These are phyloP conservation scores for Drosophila orosa DNA, from an alignment of 1,140 invertebrate genomes.

Conservation along the genomic window DNA sequence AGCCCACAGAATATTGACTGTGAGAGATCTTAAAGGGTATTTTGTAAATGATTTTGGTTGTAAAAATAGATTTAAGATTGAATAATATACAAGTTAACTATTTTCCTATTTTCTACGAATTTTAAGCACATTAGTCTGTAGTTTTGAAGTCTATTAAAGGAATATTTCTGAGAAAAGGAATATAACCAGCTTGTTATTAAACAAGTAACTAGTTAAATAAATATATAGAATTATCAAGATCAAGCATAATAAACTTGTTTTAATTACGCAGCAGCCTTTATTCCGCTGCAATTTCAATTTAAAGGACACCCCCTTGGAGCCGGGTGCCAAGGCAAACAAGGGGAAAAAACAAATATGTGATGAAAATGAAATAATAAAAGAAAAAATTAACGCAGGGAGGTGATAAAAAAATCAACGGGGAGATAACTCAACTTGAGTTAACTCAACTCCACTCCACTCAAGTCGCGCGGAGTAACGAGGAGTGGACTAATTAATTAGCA, in stretches of 20 bases:
- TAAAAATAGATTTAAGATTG: too few species aligned
- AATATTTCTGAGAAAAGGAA: rapidly evolving
- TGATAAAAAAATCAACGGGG: conserved; percentile 1
- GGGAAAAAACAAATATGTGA: conserved; percentile 35
- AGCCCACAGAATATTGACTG: too few species aligned
- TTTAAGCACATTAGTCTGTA: too few species aligned
- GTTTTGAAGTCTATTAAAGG: too few species aligned
- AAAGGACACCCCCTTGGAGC: neutral
- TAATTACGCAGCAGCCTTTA: neutral
- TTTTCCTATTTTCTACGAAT: too few species aligned
- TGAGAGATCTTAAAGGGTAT: too few species aligned
- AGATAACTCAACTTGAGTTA: conserved; percentile 42
- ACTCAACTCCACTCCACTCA: conserved; percentile 46
- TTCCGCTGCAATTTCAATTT: conserved; percentile 5
- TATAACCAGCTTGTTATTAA: neutral
- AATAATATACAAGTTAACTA: too few species aligned
- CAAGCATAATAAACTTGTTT: neutral
- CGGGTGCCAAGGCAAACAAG: conserved; percentile 8
- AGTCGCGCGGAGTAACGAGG: conserved; percentile 38
- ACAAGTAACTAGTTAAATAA: neutral
- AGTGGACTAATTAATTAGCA: conserved; percentile 75
- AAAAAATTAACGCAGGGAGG: neutral
- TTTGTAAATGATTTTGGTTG: too few species aligned
- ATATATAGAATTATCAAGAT: neutral
- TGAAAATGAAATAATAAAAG: neutral